phyloP scores from a whole-genome alignment of 2,113 vertebrate species.

The Apeltes quadracus region DNA sequence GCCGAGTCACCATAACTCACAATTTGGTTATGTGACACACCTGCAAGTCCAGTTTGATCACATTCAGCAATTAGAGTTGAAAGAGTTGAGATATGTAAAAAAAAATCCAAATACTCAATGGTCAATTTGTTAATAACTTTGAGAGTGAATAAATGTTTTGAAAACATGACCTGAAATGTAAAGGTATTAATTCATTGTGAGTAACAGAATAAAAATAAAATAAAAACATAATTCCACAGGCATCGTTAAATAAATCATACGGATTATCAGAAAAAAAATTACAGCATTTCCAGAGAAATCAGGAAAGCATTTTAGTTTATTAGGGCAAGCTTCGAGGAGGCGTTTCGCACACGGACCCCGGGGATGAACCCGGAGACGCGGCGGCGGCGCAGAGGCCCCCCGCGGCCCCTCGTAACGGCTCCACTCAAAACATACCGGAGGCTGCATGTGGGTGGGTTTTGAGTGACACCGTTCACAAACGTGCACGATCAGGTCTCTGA shows the following conservation, averaged over 20 bases:
- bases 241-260: background rate
- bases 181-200: background rate
- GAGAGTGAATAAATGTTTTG: background rate
- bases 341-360: constrained; percentile 3
- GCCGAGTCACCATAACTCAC: background rate
- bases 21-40: background rate
- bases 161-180: background rate
- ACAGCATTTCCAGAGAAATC: background rate
- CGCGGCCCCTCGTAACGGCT: background rate
- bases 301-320: background rate
- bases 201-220: background rate
- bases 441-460: constrained; percentile 37
- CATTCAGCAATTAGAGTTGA: background rate
- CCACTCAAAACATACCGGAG: background rate
- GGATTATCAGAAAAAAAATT: background rate
- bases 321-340: constrained; percentile 7
- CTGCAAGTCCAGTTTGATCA: background rate
- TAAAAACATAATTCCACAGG: no score
- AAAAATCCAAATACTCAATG: background rate
- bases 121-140: no score
- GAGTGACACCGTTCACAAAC: constrained; percentile 37
- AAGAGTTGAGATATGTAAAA: background rate
- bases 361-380: background rate
- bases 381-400: constrained; percentile 16
- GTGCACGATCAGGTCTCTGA: constrained; percentile 44